phyloP scores from a whole-genome alignment of 2,113 vertebrate genomes.

The Sigmodon hispidus region DNA sequence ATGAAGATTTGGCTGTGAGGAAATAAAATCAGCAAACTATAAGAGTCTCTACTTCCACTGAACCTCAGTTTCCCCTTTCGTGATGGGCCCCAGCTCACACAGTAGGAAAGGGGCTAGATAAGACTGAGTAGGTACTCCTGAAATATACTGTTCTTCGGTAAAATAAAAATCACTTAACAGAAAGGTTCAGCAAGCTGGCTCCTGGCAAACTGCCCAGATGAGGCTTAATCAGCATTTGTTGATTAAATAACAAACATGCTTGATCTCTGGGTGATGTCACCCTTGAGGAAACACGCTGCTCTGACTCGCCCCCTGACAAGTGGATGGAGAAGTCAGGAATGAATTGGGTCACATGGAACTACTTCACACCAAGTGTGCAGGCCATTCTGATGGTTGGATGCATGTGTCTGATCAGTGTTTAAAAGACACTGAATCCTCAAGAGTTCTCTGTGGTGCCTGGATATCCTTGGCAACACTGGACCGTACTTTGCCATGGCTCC shows the following conservation, averaged over 20 bases:
- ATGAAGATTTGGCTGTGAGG: constrained; percentile 9
- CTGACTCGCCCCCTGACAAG: not conserved
- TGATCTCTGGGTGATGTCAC: not conserved
- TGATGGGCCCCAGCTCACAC: not conserved
- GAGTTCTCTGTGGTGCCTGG: not conserved
- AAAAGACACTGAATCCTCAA: not conserved
- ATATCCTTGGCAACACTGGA: not conserved
- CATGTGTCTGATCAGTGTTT: not conserved
- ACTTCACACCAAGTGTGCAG: not conserved
- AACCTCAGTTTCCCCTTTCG: not conserved
- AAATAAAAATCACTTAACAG: constrained; percentile 1
- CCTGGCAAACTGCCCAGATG: not conserved
- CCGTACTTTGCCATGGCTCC: not conserved
- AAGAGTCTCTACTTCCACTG: not conserved
- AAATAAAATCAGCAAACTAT: constrained; percentile 5
- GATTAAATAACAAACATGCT: not conserved
- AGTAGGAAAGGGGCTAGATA: not conserved
- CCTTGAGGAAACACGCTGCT: not conserved
- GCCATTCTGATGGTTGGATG: not conserved
- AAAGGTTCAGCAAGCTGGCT: not conserved
- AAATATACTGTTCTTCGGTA: not conserved
- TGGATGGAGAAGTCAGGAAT: not conserved
- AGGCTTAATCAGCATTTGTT: not conserved
- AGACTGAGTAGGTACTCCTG: not conserved
- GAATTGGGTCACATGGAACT: not conserved